Percentiles rank a stretch among this genome's conserved stretches.
phyloP scores from a whole-genome alignment of 2,888 invertebrate genomes.

The Drosophila nr. perissopoda region DNA sequence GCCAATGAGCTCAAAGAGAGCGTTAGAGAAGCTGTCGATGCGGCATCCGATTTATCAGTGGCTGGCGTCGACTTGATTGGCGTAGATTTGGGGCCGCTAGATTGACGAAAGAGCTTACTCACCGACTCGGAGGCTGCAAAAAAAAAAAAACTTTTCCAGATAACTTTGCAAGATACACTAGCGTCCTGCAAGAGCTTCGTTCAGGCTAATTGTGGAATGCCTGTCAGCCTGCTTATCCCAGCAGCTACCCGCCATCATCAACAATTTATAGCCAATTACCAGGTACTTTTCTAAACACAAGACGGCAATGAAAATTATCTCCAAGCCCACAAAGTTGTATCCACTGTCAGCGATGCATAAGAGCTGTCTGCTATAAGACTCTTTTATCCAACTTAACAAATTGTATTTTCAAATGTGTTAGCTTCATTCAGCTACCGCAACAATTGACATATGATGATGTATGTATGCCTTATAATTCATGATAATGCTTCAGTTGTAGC shows the following conservation, averaged over 20 bases:
- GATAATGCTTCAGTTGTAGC: background rate
- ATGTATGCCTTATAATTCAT: background rate
- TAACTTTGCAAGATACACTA: slow-evolving; percentile 70
- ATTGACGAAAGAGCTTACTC: slow-evolving; percentile 84
- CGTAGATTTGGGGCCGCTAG: slow-evolving; percentile 71
- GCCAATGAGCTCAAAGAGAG: slow-evolving; percentile 83
- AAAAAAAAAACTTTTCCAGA: slow-evolving; percentile 47
- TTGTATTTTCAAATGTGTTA: background rate
- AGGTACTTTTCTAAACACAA: slow-evolving; percentile 67
- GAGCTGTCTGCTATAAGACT: background rate
- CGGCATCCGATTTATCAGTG: slow-evolving; percentile 71
- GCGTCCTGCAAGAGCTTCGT: slow-evolving; percentile 37
- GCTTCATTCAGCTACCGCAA: background rate
- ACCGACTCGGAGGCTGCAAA: slow-evolving; percentile 82
- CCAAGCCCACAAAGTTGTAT: slow-evolving; percentile 26
- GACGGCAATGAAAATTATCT: slow-evolving; percentile 64
- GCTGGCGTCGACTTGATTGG: slow-evolving; percentile 55
- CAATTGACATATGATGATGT: background rate
- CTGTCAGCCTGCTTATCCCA: slow-evolving; percentile 6
- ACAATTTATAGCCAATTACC: slow-evolving; percentile 58
- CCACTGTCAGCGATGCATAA: slow-evolving; percentile 2
- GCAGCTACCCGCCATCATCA: background rate
- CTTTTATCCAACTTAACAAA: background rate
- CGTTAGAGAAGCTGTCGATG: slow-evolving; percentile 73
- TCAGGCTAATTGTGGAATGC: slow-evolving; percentile 54